A percentile compares a stretch with the other conserved stretches of the same genome.
These are phyloP conservation scores for Semnornis frantzii DNA, from an alignment of 2,113 vertebrate species.

Conservation along the genomic window DNA sequence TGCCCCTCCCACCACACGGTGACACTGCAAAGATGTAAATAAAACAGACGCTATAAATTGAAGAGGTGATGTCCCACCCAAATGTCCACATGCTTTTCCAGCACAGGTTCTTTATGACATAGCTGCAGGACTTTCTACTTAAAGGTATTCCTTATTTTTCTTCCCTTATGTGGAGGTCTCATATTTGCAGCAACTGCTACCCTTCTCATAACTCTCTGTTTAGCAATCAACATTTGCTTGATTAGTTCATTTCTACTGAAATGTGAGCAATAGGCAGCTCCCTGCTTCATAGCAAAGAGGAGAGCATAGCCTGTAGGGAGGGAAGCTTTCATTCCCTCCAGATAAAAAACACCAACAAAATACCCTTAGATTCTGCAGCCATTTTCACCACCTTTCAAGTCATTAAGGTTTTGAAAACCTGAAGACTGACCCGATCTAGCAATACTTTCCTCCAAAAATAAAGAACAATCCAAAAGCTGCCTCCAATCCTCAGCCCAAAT, in stretches of 20 bases:
- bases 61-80: slow-evolving; percentile 54
- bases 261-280: background rate
- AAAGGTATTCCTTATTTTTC: background rate
- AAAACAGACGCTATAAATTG: slow-evolving; percentile 67
- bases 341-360: background rate
- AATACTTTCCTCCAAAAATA: background rate
- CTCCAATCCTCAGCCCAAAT: background rate
- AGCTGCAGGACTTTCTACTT: background rate
- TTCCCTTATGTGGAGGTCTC: background rate
- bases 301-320: background rate
- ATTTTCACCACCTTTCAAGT: background rate
- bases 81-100: background rate
- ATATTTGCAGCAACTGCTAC: background rate
- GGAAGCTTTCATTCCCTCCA: background rate
- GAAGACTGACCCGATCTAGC: background rate
- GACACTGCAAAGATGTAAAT: slow-evolving; percentile 61
- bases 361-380: rapidly evolving
- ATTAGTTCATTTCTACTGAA: background rate
- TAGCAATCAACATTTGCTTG: background rate
- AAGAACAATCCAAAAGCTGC: background rate
- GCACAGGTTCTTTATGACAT: background rate
- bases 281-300: background rate
- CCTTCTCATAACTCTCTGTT: background rate
- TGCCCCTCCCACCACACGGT: background rate
- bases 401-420: background rate